These are phyloP conservation scores for Manis javanica DNA, from an alignment of 2,797 vertebrate species.

Conservation along the genomic window DNA sequence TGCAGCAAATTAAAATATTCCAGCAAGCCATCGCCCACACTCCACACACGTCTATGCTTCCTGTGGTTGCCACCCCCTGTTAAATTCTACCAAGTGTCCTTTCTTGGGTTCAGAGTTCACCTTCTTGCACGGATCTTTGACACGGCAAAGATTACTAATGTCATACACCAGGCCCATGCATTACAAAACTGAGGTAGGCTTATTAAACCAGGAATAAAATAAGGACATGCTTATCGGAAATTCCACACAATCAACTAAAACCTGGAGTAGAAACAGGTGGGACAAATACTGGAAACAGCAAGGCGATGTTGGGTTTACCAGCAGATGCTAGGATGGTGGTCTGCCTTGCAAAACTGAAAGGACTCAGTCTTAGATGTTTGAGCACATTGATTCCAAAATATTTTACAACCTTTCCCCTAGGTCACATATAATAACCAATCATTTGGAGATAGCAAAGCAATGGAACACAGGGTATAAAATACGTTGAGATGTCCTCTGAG, in stretches of 20 bases:
- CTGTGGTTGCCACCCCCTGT: fast-evolving
- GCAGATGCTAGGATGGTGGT: no score
- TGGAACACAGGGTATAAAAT: not conserved
- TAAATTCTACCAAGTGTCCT: not conserved
- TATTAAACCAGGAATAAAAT: not conserved
- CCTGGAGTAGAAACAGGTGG: not conserved
- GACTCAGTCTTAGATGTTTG: fast-evolving
- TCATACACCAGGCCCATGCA: not conserved
- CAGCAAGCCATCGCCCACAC: fast-evolving
- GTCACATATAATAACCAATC: not conserved
- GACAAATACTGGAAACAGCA: not conserved
- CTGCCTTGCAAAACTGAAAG: no score
- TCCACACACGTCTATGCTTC: not conserved
- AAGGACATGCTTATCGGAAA: not conserved
- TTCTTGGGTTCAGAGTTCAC: not conserved
- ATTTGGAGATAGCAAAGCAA: not conserved
- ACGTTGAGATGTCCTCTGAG: fast-evolving
- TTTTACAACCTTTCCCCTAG: not conserved
- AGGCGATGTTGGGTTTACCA: not conserved
- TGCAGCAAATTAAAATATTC: not conserved
- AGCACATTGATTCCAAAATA: not conserved
- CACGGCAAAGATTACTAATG: fast-evolving
- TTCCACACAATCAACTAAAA: no score
- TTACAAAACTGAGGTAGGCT: no score
- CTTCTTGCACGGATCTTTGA: not conserved